phyloP scores from a whole-genome alignment of 2,797 vertebrate genomes.

The Gadopsis marmoratus region DNA sequence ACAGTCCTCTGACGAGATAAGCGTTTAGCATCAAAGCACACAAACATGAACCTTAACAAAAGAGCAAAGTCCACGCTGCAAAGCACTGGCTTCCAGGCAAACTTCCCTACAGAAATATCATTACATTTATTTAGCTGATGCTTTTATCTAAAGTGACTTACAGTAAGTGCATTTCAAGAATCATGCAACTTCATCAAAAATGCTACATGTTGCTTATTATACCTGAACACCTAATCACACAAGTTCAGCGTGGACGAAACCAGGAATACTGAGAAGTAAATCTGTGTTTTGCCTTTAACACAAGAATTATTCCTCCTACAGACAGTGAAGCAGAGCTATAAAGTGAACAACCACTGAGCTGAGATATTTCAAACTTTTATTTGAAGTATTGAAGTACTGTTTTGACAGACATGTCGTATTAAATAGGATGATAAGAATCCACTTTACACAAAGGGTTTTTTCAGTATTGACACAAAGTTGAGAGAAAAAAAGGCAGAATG shows the following conservation, averaged over 20 bases:
- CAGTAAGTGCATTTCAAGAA: background rate
- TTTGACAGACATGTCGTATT: constrained; percentile 26
- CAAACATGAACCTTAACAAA: background rate
- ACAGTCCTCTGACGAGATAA: background rate
- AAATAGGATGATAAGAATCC: constrained; percentile 46
- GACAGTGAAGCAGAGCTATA: background rate
- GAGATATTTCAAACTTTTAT: constrained; percentile 52
- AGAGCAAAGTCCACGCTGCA: background rate
- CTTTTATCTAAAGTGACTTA: background rate
- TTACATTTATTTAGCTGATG: background rate
- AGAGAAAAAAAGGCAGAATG: constrained; percentile 25
- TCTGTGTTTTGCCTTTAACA: background rate
- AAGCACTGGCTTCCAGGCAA: background rate
- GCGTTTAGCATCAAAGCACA: background rate
- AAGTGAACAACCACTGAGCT: constrained; percentile 2
- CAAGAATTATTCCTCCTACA: background rate
- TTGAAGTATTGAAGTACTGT: constrained; percentile 27
- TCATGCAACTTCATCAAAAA: background rate
- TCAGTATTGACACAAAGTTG: constrained; percentile 34
- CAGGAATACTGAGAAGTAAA: background rate
- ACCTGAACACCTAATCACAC: background rate
- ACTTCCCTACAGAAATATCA: background rate
- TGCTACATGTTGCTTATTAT: background rate
- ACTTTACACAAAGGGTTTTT: constrained; percentile 44
- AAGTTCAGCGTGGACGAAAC: background rate